Evolutionary conservation across 53 echinoderm and acorn worm genomes (phyloP).

Genomic region (Crossaster papposus): DNA sequence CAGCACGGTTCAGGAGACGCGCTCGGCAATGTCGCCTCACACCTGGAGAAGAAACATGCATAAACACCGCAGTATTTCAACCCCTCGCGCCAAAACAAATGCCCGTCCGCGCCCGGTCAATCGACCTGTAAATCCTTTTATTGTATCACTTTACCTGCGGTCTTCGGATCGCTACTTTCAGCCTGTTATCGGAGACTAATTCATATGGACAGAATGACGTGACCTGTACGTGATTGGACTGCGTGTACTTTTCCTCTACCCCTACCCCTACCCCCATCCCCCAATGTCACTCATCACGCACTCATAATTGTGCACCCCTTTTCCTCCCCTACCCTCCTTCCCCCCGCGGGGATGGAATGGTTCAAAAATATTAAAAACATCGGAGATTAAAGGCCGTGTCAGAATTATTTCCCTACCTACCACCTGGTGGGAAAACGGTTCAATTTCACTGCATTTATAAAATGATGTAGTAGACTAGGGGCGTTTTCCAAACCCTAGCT

Average conservation of each 20-base stretch:
- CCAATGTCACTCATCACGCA: conserved; percentile 22
- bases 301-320: conserved; percentile 35
- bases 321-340: neutral
- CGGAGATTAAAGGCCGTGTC: neutral
- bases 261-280: conserved; percentile 6
- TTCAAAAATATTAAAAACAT: conserved; percentile 13
- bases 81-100: neutral
- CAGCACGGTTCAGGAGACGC: too few species aligned
- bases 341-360: conserved; percentile 37
- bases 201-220: conserved; percentile 37
- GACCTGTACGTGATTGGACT: conserved; percentile 53
- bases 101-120: too few species aligned
- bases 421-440: neutral
- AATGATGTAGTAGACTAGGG: too few species aligned
- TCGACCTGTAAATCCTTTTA: neutral
- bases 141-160: conserved; percentile 19
- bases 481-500: too few species aligned
- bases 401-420: neutral
- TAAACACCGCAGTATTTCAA: neutral
- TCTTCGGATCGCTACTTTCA: neutral
- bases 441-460: too few species aligned
- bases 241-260: conserved; percentile 35
- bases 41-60: neutral
- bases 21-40: too few species aligned
- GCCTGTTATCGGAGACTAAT: conserved; percentile 46